A percentile compares a stretch with the other conserved stretches of the same genome.
Evolutionary conservation across 2,797 vertebrate species (phyloP).

Genomic region (Sebastes goodei): DNA sequence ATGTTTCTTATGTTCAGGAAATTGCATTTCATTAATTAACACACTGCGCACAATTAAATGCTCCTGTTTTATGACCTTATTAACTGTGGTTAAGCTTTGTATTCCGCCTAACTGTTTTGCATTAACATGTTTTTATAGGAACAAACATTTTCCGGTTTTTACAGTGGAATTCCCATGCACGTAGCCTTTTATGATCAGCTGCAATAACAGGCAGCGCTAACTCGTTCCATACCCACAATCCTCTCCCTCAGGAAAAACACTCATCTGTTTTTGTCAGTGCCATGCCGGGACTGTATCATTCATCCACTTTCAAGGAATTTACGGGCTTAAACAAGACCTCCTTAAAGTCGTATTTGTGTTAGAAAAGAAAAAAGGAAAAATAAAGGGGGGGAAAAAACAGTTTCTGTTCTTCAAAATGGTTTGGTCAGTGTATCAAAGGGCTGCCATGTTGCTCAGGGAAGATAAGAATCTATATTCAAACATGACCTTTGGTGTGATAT

Average conservation of each 20-base stretch:
- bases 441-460: constrained; percentile 31
- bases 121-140: constrained; percentile 70
- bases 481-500: constrained; percentile 44
- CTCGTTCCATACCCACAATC: constrained; percentile 75
- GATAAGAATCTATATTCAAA: constrained; percentile 57
- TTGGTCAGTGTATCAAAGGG: constrained; percentile 46
- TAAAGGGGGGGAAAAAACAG: not conserved
- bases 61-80: constrained; percentile 42
- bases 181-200: constrained; percentile 79
- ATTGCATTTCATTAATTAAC: constrained; percentile 36
- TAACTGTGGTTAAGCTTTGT: constrained; percentile 31
- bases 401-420: constrained; percentile 49
- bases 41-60: constrained; percentile 32
- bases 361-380: constrained; percentile 18
- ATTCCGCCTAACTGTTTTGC: constrained; percentile 62
- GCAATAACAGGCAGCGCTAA: constrained; percentile 79
- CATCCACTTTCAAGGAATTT: constrained; percentile 77
- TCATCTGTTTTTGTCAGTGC: constrained; percentile 79
- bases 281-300: constrained; percentile 72
- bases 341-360: constrained; percentile 71
- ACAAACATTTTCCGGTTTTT: constrained; percentile 71
- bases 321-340: constrained; percentile 72
- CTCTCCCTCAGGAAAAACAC: constrained; percentile 76
- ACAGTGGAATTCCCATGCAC: constrained; percentile 72
- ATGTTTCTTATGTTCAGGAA: constrained; percentile 14